Base-by-base conservation (phyloP, 1,140 invertebrate species). In the Melipona quadrifasciata region DNA sequence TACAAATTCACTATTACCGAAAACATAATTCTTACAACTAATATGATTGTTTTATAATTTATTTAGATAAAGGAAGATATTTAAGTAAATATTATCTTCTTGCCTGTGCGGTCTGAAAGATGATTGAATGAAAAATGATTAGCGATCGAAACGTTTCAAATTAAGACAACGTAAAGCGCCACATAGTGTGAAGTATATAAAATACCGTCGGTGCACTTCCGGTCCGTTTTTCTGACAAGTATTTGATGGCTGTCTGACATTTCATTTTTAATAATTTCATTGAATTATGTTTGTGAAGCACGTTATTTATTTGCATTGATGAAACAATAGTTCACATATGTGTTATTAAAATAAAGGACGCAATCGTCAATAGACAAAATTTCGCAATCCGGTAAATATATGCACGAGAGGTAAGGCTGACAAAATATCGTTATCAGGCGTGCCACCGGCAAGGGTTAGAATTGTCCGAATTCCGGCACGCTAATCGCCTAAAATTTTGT, bases 361-460 rank as follows among this genome's bases (percentile, higher is more conserved):
- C 14, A 47, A 80, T 76, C 53, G 39, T 55, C 16, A 31, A 58
- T 14, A 27, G 55, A 75, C 71, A 21, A 47, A 47, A 11, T 72
- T 61, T 51, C 19, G 4, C n/a, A 72, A 72, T 85, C 55, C 76
- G 34, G 72, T 78, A 87, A 55, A 84, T 91, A 87, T 90, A 90
- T 91, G 87, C 78, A 70, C 61, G 70, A 87, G 68, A 87, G 90
- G 89, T 90, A 65, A 90, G 76, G 16, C 39, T 65, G 58, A 83
- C 57, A 68, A 34, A 77, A 68, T 79, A 72, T 79, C 71, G 31
- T 73, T 68, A 70, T 67, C 65, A 86, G 86, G 86, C 83, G 77
- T 84, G 81, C 89, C 84, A 89, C 86, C 86, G 90, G 84, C 77
- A 90, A 57, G 82, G 84, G 87, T 88, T 91, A 89, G 90, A 89